Evolutionary conservation across 2,888 invertebrate genomes (phyloP).

Genomic region (Rotaria macrura): DNA sequence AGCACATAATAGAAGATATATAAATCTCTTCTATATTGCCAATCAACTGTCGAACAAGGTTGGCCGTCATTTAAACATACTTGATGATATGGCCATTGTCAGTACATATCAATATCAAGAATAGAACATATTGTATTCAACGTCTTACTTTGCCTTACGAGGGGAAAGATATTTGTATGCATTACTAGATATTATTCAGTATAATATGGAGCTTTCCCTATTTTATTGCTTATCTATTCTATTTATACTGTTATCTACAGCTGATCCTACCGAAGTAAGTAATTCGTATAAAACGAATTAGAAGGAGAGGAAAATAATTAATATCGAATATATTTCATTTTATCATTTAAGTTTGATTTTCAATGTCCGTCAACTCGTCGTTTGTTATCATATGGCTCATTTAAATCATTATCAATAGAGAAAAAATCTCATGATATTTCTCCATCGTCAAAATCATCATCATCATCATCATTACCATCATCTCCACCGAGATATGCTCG

Average conservation of each 20-base stretch:
- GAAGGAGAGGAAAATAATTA: neutral
- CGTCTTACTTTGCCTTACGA: neutral
- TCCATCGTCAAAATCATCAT: neutral
- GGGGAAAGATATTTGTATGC: neutral
- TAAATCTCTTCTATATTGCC: neutral
- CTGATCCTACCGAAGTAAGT: neutral
- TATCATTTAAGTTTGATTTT: neutral
- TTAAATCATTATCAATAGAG: neutral
- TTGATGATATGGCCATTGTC: neutral
- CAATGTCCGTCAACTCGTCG: constrained; percentile 7
- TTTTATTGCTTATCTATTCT: neutral
- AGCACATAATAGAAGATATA: neutral
- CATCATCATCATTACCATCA: neutral
- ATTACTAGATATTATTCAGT: neutral
- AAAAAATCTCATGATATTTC: neutral
- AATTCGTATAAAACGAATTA: neutral
- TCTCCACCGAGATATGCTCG: neutral
- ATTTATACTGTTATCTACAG: neutral
- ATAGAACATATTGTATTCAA: neutral
- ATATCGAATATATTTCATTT: too few species aligned
- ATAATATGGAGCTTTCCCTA: neutral
- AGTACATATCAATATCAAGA: neutral
- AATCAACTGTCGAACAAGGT: neutral
- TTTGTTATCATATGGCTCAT: neutral
- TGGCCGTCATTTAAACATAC: neutral